phyloP scores from a whole-genome alignment of 2,113 vertebrate genomes.

The Zosterops hypoxanthus region DNA sequence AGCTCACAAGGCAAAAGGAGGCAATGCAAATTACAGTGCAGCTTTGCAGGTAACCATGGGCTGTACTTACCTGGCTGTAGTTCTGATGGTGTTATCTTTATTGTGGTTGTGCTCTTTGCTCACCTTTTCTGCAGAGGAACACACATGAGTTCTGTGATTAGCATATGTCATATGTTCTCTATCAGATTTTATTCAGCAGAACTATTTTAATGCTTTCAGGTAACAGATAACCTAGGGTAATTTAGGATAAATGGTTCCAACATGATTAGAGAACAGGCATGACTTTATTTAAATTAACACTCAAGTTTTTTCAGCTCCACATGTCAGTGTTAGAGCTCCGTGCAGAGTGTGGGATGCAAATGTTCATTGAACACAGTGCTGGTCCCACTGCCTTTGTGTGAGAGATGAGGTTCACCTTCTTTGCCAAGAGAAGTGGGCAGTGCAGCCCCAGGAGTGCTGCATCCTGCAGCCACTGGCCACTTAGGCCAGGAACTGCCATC shows the following conservation, averaged over 20 bases:
- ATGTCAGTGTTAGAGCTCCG: neutral
- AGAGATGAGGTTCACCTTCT: neutral
- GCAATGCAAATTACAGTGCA: neutral
- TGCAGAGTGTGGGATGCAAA: neutral
- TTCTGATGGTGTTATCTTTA: conserved; percentile 88
- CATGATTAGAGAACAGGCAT: neutral
- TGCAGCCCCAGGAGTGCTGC: neutral
- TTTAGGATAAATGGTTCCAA: neutral
- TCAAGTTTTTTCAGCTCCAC: neutral
- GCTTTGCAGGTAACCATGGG: neutral
- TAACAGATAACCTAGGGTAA: neutral
- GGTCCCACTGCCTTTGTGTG: conserved; percentile 1
- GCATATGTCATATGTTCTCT: neutral
- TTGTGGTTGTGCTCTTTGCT: conserved; percentile 96
- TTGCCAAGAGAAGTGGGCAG: neutral
- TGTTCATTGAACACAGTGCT: neutral
- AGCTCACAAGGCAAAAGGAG: neutral
- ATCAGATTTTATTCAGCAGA: neutral
- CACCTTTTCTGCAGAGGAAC: conserved; percentile 90
- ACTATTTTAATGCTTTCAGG: neutral
- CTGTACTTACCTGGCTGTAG: conserved; percentile 86
- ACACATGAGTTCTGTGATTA: neutral
- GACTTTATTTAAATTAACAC: neutral
- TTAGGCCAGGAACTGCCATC: conserved; percentile 48
- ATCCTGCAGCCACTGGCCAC: neutral